Conservation (phyloP, 2,113 vertebrate genomes). For the Phaethon lepturus region DNA sequence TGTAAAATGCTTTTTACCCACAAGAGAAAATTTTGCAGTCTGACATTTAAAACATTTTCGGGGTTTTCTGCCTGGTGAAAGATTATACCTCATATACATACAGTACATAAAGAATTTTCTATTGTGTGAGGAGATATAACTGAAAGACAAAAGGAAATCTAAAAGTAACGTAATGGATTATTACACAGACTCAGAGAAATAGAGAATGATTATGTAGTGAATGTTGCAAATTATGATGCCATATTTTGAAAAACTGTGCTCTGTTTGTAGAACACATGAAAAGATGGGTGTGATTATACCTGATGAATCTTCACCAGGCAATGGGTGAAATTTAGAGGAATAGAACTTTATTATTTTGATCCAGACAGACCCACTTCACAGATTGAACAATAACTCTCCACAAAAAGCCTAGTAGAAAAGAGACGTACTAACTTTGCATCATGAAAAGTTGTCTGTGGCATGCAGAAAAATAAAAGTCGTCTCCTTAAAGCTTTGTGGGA, state of each 20-base stretch:
- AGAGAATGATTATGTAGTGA: not conserved
- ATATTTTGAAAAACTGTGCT: not conserved
- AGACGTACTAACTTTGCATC: not conserved
- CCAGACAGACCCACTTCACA: not conserved
- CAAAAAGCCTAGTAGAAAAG: not conserved
- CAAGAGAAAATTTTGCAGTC: not conserved
- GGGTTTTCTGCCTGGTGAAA: not conserved
- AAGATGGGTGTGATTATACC: not conserved
- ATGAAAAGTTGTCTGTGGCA: not conserved
- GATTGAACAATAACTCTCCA: not conserved
- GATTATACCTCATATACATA: not conserved
- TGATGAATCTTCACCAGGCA: not conserved
- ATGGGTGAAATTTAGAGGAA: not conserved
- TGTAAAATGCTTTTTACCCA: not conserved
- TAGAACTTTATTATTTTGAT: not conserved
- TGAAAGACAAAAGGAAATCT: not conserved
- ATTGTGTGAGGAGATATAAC: not conserved
- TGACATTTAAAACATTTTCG: not conserved
- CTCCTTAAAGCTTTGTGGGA: not conserved
- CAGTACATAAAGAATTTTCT: not conserved
- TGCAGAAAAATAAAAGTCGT: not conserved
- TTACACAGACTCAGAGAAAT: not conserved
- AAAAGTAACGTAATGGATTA: not conserved
- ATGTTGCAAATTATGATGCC: not conserved
- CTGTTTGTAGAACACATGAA: not conserved